These are phyloP conservation scores for Heliconius charithonia DNA, from an alignment of 2,888 invertebrate genomes.

Conservation along the genomic window DNA sequence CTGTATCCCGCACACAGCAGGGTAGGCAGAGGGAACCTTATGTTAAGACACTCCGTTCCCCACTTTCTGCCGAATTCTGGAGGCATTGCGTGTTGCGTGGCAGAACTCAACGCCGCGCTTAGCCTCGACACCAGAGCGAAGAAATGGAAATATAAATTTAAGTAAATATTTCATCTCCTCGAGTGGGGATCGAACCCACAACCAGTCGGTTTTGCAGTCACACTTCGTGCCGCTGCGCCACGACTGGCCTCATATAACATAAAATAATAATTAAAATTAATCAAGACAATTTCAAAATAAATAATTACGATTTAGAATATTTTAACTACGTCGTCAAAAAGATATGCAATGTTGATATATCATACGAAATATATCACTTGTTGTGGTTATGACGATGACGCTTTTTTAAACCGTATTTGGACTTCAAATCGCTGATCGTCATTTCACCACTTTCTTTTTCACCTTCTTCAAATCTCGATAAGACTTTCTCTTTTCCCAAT, in stretches of 20 bases:
- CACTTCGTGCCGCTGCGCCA: too few relatives aligned
- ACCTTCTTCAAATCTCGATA: conserved; percentile 38
- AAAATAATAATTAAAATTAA: not conserved
- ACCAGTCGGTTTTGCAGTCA: too few relatives aligned
- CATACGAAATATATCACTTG: conserved; percentile 2
- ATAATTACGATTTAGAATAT: not conserved
- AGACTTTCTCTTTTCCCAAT: conserved; percentile 51
- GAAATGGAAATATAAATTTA: too few relatives aligned
- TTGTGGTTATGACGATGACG: conserved; percentile 43
- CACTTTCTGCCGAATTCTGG: too few relatives aligned
- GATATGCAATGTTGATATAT: not conserved
- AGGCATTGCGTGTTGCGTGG: too few relatives aligned
- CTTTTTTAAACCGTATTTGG: conserved; percentile 45
- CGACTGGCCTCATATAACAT: not conserved
- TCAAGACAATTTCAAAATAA: not conserved
- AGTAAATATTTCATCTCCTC: too few relatives aligned
- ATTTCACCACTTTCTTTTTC: conserved; percentile 50
- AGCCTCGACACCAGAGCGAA: too few relatives aligned
- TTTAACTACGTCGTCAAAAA: not conserved
- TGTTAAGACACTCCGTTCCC: too few relatives aligned
- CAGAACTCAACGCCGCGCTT: too few relatives aligned
- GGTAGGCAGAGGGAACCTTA: too few relatives aligned
- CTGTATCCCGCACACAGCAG: too few relatives aligned
- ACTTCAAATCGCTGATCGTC: conserved; percentile 47
- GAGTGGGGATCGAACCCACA: too few relatives aligned